Base-by-base conservation (phyloP, 2,888 invertebrate species). In the Drosophila yooni region DNA sequence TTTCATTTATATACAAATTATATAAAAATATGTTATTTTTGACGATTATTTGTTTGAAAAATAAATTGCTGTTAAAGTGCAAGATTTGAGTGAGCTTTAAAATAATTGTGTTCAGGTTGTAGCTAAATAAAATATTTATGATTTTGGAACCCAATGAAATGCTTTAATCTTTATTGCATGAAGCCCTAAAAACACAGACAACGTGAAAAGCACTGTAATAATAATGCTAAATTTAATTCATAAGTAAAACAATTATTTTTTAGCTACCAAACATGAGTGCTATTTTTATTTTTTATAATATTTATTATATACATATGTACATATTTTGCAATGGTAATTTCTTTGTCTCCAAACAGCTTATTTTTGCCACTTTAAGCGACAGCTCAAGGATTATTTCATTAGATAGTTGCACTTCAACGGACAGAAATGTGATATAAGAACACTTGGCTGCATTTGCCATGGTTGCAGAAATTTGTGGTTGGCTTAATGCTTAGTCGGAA, bases 401-500 rank as follows among this genome's bases (percentile, higher is more conserved):
- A 57, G 54, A 43, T 33, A 48, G 46, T n/a, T 52, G 40, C 18
- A 60, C 56, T 58, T 67, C 50, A 36, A 53, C 29, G 34, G 40
- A 31, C 51, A 40, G 36, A 53, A 66, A 60, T 66, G 13, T 54
- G 62, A 48, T 50, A 29, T 36, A n/a, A 76, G 61, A 40, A 31
- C 18, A 51, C 43, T 79, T 75, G 34, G 61, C 52, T 34, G 43
- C 36, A 48, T 21, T 60, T 58, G 36, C 50, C 11, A 54, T 46
- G 29, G 43, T 7, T 51, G 25, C n/a, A n/a, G 0, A 2, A 38
- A 36, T 51, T 62, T 79, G 74, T 46, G 83, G 76, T 63, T 78
- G 71, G 62, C 72, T 71, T 74, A 70, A 76, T 74, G 83, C 71
- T 63, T 80, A 74, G 78, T 53, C 83, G 78, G 78, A 83, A 86